phyloP scores from a whole-genome alignment of 2,888 invertebrate genomes.

The Apodemia hepburni region DNA sequence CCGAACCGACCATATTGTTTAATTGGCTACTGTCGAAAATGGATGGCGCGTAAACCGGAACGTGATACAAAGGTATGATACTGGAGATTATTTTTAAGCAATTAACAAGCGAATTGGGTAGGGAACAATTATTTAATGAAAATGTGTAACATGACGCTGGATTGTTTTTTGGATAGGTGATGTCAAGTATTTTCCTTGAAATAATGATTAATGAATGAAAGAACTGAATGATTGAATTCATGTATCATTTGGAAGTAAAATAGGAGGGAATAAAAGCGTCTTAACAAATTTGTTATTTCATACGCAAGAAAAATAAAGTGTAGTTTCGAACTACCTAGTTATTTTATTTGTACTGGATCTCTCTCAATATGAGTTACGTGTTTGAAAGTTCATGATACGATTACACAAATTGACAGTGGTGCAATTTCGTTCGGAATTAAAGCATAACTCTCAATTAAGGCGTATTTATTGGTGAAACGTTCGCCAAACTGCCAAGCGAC shows the following conservation, averaged over 20 bases:
- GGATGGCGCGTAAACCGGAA: conserved; percentile 35
- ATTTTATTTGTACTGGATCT: too few relatives aligned
- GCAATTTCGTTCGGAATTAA: not conserved
- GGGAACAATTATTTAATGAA: not conserved
- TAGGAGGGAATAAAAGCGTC: too few relatives aligned
- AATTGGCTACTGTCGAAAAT: conserved; percentile 43
- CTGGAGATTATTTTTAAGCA: not conserved
- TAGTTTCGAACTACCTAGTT: too few relatives aligned
- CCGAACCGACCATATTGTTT: conserved; percentile 38
- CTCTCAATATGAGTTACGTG: not conserved
- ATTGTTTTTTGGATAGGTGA: too few relatives aligned
- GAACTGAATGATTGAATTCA: too few relatives aligned
- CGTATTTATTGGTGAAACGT: conserved; percentile 21
- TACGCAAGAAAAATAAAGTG: too few relatives aligned
- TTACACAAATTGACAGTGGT: not conserved
- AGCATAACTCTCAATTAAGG: conserved; percentile 10
- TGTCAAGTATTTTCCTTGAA: too few relatives aligned
- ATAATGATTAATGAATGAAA: too few relatives aligned
- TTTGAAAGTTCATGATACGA: not conserved
- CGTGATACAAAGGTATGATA: conserved; percentile 12
- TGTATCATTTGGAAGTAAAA: too few relatives aligned
- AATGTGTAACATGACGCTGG: too few relatives aligned
- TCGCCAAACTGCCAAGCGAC: conserved; percentile 47
- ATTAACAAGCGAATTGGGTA: not conserved
- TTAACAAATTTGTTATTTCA: too few relatives aligned